These are phyloP conservation scores for Sesia bembeciformis DNA, from an alignment of 2,888 invertebrate species.

Conservation along the genomic window DNA sequence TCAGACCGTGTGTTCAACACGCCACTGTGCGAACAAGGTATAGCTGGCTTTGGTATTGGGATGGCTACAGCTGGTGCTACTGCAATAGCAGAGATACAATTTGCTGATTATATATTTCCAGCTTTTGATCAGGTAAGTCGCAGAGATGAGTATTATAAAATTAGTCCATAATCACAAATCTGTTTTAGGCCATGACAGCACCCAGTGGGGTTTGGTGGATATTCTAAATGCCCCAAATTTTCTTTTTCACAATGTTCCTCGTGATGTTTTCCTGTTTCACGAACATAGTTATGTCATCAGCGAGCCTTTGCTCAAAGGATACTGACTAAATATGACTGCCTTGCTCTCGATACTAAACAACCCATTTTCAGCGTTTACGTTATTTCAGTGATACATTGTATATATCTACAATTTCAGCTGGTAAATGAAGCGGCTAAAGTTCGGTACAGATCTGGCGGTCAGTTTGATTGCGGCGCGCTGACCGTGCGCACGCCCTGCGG, in stretches of 20 bases:
- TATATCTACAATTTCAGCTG: slow-evolving; percentile 55
- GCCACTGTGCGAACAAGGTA: slow-evolving; percentile 96
- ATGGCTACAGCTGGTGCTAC: slow-evolving; percentile 92
- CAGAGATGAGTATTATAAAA: neutral
- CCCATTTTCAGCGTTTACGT: no score
- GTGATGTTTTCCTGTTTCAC: no score
- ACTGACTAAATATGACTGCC: no score
- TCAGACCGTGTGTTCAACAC: slow-evolving; percentile 97
- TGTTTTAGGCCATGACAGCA: neutral
- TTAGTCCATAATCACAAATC: neutral
- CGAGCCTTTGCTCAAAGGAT: no score
- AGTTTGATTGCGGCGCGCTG: slow-evolving; percentile 91
- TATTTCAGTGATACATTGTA: no score
- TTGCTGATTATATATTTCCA: slow-evolving; percentile 99
- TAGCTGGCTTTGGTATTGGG: slow-evolving; percentile 97
- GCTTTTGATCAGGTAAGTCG: slow-evolving; percentile 94
- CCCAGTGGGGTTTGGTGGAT: no score
- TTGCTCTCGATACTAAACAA: no score
- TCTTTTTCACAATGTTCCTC: no score
- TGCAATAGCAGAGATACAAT: slow-evolving; percentile 98
- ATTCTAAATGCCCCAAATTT: no score
- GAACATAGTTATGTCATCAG: no score
- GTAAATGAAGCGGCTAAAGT: slow-evolving; percentile 96
- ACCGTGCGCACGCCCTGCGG: slow-evolving; percentile 95
- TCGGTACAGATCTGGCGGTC: slow-evolving; percentile 93